Conservation (phyloP, 2,888 invertebrate genomes). For the Conistra vaccinii region DNA sequence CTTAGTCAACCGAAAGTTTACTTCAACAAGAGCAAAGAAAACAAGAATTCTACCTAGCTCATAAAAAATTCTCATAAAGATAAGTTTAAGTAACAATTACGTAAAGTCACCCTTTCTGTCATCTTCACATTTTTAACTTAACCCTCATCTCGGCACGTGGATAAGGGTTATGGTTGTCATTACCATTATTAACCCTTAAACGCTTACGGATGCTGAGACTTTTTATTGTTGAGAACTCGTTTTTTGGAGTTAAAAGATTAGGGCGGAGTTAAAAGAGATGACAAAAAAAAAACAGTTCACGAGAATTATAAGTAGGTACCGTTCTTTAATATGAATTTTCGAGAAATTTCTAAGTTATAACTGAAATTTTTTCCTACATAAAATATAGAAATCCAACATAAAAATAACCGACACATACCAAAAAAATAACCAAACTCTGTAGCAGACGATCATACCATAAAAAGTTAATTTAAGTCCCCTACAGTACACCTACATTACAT, state of each 20-base stretch:
- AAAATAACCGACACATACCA: background rate
- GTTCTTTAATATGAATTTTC: background rate
- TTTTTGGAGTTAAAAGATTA: conserved; percentile 53
- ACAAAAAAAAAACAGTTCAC: background rate
- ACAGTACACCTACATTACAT: conserved; percentile 13
- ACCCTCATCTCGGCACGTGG: conserved; percentile 86
- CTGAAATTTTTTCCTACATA: background rate
- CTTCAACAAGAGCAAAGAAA: background rate
- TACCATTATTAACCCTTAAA: conserved; percentile 83
- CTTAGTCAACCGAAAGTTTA: background rate
- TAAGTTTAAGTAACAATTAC: conserved; percentile 59
- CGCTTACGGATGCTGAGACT: conserved; percentile 80
- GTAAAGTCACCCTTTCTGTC: conserved; percentile 63
- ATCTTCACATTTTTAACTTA: conserved; percentile 71
- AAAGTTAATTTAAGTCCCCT: conserved; percentile 9
- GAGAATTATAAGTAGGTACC: background rate
- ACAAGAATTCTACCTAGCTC: background rate
- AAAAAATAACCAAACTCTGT: background rate
- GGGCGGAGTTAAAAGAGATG: conserved; percentile 39
- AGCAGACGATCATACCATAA: background rate
- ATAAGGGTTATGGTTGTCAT: conserved; percentile 78
- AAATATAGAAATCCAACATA: background rate
- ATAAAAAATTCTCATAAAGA: conserved; percentile 38
- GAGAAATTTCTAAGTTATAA: background rate
- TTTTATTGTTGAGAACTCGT: conserved; percentile 70